These are phyloP conservation scores for Drosophila guanche DNA, from an alignment of 1,140 invertebrate genomes.

Conservation along the genomic window DNA sequence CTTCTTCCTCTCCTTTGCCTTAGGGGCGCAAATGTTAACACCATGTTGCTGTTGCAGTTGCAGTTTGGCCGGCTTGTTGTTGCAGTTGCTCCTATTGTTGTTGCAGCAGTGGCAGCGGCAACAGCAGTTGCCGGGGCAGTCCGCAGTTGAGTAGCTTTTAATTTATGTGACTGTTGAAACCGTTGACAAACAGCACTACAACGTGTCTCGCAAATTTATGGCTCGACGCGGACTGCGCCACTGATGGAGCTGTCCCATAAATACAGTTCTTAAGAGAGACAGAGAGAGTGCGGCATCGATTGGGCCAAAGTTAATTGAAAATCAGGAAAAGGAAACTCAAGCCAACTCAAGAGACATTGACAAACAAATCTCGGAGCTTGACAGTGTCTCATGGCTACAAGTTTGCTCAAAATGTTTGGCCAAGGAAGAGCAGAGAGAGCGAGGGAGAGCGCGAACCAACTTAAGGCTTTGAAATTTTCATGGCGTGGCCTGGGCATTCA, in stretches of 20 bases:
- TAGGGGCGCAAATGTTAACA: constrained; percentile 76
- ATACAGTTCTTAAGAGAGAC: constrained; percentile 53
- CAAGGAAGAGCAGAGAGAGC: neutral
- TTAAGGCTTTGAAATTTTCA: constrained; percentile 45
- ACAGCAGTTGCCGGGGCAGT: constrained; percentile 48
- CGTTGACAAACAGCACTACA: constrained; percentile 81
- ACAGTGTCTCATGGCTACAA: too few relatives aligned
- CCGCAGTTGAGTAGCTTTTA: constrained; percentile 78
- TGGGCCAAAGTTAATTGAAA: constrained; percentile 48
- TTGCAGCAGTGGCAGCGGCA: constrained; percentile 23
- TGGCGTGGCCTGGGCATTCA: constrained; percentile 76
- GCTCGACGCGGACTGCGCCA: constrained; percentile 51
- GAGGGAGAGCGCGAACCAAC: neutral
- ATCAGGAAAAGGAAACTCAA: too few relatives aligned
- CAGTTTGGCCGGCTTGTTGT: constrained; percentile 24
- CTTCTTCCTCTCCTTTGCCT: constrained; percentile 51
- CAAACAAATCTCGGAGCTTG: too few relatives aligned
- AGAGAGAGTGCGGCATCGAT: too few relatives aligned
- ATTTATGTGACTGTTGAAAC: constrained; percentile 79
- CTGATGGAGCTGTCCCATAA: constrained; percentile 72
- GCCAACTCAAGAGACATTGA: too few relatives aligned
- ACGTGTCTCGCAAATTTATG: constrained; percentile 79
- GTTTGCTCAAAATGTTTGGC: neutral
- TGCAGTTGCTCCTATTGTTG: constrained; percentile 30
- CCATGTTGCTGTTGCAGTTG: constrained; percentile 63